Evolutionary conservation across 2,888 invertebrate species (phyloP).

Genomic region (Melinaea menophilus): DNA sequence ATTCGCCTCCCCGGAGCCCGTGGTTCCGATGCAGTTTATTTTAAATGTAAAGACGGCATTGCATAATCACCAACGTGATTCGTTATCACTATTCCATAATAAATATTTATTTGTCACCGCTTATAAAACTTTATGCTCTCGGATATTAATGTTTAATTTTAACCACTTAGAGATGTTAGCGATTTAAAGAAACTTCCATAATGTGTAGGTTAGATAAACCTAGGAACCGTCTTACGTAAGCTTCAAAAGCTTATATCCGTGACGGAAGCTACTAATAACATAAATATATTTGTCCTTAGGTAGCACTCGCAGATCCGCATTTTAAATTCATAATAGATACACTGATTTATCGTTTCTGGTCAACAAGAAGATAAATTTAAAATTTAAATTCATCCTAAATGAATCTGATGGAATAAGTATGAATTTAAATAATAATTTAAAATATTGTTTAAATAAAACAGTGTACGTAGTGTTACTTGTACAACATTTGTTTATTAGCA

Average conservation of each 20-base stretch:
- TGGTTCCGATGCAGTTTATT: slow-evolving; percentile 72
- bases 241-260: background rate
- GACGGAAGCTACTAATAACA: background rate
- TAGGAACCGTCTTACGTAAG: background rate
- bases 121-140: slow-evolving; percentile 40
- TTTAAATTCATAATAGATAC: background rate
- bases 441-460: background rate
- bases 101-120: slow-evolving; percentile 67
- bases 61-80: slow-evolving; percentile 74
- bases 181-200: no score
- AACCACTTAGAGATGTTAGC: no score
- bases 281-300: background rate
- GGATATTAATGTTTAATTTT: slow-evolving; percentile 3
- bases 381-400: background rate
- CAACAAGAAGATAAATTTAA: slow-evolving; percentile 4
- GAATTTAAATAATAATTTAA: background rate
- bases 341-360: background rate
- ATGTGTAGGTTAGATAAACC: no score
- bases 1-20: slow-evolving; percentile 61
- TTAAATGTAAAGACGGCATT: slow-evolving; percentile 73
- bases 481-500: background rate
- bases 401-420: background rate
- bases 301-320: background rate
- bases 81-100: slow-evolving; percentile 69
- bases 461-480: no score